phyloP scores from a whole-genome alignment of 2,113 vertebrate genomes.

The Ascaphus truei region DNA sequence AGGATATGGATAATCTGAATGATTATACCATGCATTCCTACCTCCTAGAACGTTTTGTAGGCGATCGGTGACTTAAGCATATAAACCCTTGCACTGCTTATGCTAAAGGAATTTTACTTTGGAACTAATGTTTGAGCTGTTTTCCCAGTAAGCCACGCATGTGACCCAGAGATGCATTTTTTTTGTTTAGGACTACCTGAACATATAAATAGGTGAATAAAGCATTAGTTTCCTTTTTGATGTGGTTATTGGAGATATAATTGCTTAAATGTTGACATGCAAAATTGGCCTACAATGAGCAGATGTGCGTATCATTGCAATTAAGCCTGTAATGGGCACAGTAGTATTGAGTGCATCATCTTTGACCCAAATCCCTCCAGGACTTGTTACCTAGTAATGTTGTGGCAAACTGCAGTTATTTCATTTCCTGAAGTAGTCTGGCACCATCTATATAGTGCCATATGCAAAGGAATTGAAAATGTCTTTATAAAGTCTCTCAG shows the following conservation, averaged over 20 bases:
- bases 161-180: too few species aligned
- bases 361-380: constrained; percentile 17
- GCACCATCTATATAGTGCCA: constrained; percentile 44
- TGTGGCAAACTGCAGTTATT: constrained; percentile 32
- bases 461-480: constrained; percentile 35
- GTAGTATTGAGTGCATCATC: not conserved
- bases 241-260: not conserved
- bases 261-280: not conserved
- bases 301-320: not conserved
- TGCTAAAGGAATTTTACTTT: too few species aligned
- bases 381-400: constrained; percentile 23
- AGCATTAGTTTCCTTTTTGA: not conserved
- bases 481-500: constrained; percentile 7
- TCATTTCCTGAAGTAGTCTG: constrained; percentile 39
- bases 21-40: too few species aligned
- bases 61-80: too few species aligned
- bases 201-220: too few species aligned
- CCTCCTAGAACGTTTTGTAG: too few species aligned
- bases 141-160: too few species aligned
- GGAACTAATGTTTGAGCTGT: too few species aligned
- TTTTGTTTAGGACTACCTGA: too few species aligned
- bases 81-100: too few species aligned
- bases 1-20: too few species aligned
- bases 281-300: not conserved
- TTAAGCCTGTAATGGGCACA: not conserved